Evolutionary conservation across 1,140 invertebrate genomes (phyloP), one percentile per base, ranked within the genome.

Genomic region (Papilio machaon): DNA sequence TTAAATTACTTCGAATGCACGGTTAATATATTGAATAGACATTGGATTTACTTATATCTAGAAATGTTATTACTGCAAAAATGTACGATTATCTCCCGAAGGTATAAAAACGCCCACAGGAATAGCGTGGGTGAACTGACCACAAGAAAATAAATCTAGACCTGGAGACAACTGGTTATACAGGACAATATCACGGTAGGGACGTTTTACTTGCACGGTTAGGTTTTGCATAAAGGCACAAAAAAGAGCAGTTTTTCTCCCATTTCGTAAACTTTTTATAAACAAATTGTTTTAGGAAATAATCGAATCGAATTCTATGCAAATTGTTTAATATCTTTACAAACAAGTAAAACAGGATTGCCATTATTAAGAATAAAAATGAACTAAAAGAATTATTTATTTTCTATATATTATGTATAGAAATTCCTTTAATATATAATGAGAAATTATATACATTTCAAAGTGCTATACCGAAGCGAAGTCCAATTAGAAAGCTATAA

Each of bases 401-500:
- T 49, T 9, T n/a, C 15, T 9, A 8, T 8, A 19, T 58, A 19
- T 58, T 58, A 19, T 58, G 7, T 19, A 6, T 58, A n/a, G 1
- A 19, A 9, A 58, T 58, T 54, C 60, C 23, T 30, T 30, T 19
- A 67, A 67, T 15, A 67, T 67, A 11, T 67, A 67, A 35, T 30
- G 19, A 60, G 58, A 70, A 70, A 70, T 54, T 54, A 1, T 64
- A 15, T 35, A 70, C 64, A 70, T 15, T 70, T 70, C 30, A 30
- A 70, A 70, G 49, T 76, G 47, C 6, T 54, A 49, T 52, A 35
- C 74, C 23, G 49, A 49, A 49, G 47, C 47, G n/a, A 52, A 54
- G 47, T 76, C 74, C 74, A 52, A 52, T 76, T 76, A 76, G 47
- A 76, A 76, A 76, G 74, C 74, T 76, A 52, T 52, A 35, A 46